Evolutionary conservation across 1,140 invertebrate species (phyloP).

Genomic region (Aethina tumida): DNA sequence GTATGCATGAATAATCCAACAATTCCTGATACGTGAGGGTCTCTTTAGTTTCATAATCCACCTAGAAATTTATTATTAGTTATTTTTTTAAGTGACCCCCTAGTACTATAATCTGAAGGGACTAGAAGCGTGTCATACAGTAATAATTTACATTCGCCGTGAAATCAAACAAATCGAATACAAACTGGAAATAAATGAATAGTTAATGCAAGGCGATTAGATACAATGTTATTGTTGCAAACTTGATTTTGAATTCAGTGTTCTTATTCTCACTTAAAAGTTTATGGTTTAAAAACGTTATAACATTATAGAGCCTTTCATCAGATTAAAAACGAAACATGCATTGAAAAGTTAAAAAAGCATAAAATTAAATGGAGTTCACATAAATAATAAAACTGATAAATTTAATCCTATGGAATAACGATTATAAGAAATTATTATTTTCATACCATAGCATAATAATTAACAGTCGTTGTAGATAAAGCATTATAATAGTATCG

Average conservation of each 20-base stretch:
- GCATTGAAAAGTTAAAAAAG: neutral
- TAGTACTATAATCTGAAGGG: neutral
- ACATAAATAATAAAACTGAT: too few species aligned
- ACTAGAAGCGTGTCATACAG: neutral
- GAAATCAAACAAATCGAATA: neutral
- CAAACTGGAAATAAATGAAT: neutral
- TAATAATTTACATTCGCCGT: neutral
- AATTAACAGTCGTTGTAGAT: too few species aligned
- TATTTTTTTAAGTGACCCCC: neutral
- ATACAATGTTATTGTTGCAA: slow-evolving; percentile 1
- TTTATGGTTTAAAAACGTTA: neutral
- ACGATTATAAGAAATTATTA: too few species aligned
- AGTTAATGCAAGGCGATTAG: neutral
- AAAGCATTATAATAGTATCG: too few species aligned
- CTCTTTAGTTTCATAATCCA: slow-evolving; percentile 13
- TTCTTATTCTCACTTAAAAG: neutral
- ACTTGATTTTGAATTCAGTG: neutral
- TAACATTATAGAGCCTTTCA: neutral
- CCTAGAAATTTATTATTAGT: slow-evolving; percentile 11
- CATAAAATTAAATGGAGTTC: neutral
- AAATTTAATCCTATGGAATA: too few species aligned
- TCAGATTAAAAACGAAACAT: neutral
- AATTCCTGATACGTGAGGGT: slow-evolving; percentile 11
- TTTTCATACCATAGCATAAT: too few species aligned
- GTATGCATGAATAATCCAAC: slow-evolving; percentile 13